These are phyloP conservation scores for Cetoscarus ocellatus DNA, from an alignment of 2,797 vertebrate genomes.

Conservation along the genomic window DNA sequence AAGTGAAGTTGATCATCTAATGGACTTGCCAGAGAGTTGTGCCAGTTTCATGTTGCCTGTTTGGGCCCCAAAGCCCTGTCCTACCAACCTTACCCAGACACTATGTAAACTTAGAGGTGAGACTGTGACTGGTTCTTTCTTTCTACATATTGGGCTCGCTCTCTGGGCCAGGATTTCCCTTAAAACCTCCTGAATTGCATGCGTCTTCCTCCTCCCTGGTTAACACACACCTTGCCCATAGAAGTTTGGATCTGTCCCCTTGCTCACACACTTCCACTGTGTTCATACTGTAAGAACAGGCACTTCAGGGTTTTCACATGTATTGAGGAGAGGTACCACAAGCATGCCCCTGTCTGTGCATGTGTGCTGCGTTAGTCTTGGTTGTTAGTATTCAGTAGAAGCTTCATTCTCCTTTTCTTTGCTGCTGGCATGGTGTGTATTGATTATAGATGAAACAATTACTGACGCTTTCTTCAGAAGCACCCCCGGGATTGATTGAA, in stretches of 20 bases:
- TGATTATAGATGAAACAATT: slow-evolving; percentile 20
- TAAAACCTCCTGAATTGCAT: slow-evolving; percentile 61
- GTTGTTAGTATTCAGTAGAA: slow-evolving; percentile 38
- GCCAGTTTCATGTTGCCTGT: slow-evolving; percentile 65
- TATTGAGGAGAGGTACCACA: slow-evolving; percentile 81
- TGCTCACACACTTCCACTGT: slow-evolving; percentile 46
- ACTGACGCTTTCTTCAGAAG: not conserved
- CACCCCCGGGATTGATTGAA: too few relatives aligned
- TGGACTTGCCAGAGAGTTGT: slow-evolving; percentile 58
- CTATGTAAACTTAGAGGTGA: slow-evolving; percentile 44
- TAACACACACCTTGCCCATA: slow-evolving; percentile 43
- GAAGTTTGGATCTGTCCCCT: slow-evolving; percentile 25
- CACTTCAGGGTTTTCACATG: slow-evolving; percentile 54
- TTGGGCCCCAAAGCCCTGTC: slow-evolving; percentile 56
- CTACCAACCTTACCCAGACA: slow-evolving; percentile 18
- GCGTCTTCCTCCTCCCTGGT: slow-evolving; percentile 49
- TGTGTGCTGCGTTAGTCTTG: slow-evolving; percentile 48
- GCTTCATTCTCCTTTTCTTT: slow-evolving; percentile 62
- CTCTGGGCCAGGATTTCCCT: slow-evolving; percentile 16
- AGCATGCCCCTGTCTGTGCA: slow-evolving; percentile 69
- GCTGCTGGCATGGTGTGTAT: slow-evolving; percentile 61
- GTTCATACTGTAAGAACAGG: slow-evolving; percentile 10
- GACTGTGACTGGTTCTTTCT: slow-evolving; percentile 16
- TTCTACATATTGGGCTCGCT: slow-evolving; percentile 8
- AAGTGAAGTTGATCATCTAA: not conserved